These are phyloP conservation scores for Pachypeltis micranthus DNA, from an alignment of 1,140 invertebrate genomes.

Conservation along the genomic window DNA sequence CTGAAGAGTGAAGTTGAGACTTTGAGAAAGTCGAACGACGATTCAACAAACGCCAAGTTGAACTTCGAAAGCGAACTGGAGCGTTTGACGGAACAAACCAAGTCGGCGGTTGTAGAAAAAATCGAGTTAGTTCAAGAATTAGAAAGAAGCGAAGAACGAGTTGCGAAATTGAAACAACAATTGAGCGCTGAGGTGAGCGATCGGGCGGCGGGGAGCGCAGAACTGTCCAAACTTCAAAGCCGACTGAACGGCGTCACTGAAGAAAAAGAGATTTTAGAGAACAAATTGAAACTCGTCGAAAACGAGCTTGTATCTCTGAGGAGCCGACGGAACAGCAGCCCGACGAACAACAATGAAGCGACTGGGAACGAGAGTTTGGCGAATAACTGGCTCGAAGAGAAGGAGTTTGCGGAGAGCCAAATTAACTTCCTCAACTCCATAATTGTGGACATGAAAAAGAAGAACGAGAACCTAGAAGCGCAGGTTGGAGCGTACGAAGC, in stretches of 20 bases:
- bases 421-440: slow-evolving; percentile 90
- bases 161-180: slow-evolving; percentile 29
- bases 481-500: slow-evolving; percentile 56
- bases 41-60: slow-evolving; percentile 12
- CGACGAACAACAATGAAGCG: slow-evolving; percentile 23
- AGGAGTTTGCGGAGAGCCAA: slow-evolving; percentile 55
- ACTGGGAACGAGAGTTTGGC: slow-evolving; percentile 24
- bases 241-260: slow-evolving; percentile 14
- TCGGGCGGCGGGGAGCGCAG: background rate
- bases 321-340: slow-evolving; percentile 20
- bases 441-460: slow-evolving; percentile 88
- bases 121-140: slow-evolving; percentile 28
- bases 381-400: slow-evolving; percentile 40
- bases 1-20: too few species aligned
- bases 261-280: slow-evolving; percentile 26
- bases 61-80: slow-evolving; percentile 25
- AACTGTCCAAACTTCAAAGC: slow-evolving; percentile 25
- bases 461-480: slow-evolving; percentile 71
- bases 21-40: too few species aligned
- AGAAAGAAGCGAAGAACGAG: slow-evolving; percentile 24
- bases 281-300: background rate
- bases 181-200: slow-evolving; percentile 27
- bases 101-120: background rate
- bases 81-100: slow-evolving; percentile 17
- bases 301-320: slow-evolving; percentile 17